Conservation (phyloP, 2,113 vertebrate genomes). For the Gallinago undulata region DNA sequence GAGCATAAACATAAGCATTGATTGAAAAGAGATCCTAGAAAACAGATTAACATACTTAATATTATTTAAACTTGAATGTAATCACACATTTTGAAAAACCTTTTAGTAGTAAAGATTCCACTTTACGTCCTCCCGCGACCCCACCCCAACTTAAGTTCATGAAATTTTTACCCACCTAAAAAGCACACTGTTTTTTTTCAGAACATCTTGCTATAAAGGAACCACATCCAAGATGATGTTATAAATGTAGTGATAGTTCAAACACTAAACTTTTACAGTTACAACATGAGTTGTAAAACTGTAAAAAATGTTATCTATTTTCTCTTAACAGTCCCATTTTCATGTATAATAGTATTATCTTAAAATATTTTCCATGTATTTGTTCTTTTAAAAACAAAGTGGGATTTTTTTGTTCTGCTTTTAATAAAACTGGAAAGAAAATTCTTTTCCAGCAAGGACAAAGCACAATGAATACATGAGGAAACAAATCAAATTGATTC, state of each 20-base stretch:
- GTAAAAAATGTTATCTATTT: not conserved
- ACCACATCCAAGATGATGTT: not conserved
- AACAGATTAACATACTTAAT: constrained; percentile 26
- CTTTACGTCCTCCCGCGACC: not conserved
- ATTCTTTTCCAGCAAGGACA: not conserved
- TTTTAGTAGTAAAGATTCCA: not conserved
- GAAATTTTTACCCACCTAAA: not conserved
- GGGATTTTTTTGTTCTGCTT: not conserved
- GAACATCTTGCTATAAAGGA: not conserved
- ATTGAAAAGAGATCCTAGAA: constrained; percentile 93
- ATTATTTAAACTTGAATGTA: not conserved
- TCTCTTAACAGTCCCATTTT: not conserved
- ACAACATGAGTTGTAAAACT: not conserved
- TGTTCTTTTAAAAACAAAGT: not conserved
- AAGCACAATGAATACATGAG: not conserved
- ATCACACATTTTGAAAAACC: not conserved
- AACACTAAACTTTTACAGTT: not conserved
- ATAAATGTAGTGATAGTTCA: not conserved
- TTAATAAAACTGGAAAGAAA: not conserved
- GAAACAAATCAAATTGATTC: not conserved
- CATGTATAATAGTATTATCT: not conserved
- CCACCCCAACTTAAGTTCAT: not conserved
- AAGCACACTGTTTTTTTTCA: not conserved
- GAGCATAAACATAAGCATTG: constrained; percentile 90
- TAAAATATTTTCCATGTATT: not conserved